phyloP scores from a whole-genome alignment of 2,797 vertebrate species.

The Centropyge bicolor region DNA sequence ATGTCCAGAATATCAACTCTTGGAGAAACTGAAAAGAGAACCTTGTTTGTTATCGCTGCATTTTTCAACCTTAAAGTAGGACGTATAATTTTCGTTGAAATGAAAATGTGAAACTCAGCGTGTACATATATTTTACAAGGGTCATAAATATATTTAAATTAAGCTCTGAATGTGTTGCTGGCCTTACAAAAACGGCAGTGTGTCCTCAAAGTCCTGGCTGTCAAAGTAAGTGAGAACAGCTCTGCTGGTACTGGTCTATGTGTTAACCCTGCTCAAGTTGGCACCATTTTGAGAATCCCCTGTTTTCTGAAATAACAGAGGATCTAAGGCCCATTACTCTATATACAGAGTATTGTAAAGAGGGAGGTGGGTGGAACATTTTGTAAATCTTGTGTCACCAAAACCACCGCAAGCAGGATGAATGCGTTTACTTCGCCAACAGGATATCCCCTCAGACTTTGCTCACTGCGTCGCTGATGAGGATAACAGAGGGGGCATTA shows the following conservation, averaged over 20 bases:
- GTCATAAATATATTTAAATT: constrained; percentile 58
- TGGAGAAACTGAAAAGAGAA: not conserved
- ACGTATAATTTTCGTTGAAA: constrained; percentile 20
- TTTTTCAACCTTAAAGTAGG: not conserved
- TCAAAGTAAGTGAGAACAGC: constrained; percentile 62
- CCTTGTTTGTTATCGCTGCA: not conserved
- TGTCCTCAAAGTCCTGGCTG: constrained; percentile 44
- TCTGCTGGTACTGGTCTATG: constrained; percentile 52
- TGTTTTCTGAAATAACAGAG: constrained; percentile 87
- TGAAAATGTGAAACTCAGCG: constrained; percentile 29
- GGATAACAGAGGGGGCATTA: constrained; percentile 95
- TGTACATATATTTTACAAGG: constrained; percentile 41
- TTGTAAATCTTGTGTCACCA: constrained; percentile 87
- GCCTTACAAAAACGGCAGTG: constrained; percentile 32
- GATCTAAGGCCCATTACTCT: constrained; percentile 84
- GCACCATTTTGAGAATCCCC: constrained; percentile 71
- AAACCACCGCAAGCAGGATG: constrained; percentile 90
- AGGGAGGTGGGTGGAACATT: constrained; percentile 84
- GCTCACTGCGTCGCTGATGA: constrained; percentile 94
- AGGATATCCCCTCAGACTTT: constrained; percentile 96
- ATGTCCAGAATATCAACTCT: not conserved
- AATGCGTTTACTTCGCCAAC: constrained; percentile 94
- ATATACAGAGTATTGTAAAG: constrained; percentile 81
- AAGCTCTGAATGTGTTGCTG: constrained; percentile 30
- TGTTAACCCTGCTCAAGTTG: constrained; percentile 64